phyloP scores from a whole-genome alignment of 1,140 invertebrate genomes.

The Bombus waltoni region DNA sequence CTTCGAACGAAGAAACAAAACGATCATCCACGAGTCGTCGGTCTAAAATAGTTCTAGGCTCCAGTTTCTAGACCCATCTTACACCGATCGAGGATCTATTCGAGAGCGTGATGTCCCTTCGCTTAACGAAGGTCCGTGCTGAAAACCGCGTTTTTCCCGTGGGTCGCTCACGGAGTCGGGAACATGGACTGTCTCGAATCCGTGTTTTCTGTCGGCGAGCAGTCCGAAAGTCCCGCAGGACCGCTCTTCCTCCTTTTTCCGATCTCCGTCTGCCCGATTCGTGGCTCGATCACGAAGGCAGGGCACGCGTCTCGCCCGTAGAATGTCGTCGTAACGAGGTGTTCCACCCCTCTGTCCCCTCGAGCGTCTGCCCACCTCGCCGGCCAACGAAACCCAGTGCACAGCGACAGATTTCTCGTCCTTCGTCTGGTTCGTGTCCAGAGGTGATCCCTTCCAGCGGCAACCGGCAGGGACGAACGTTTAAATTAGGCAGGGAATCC shows the following conservation, averaged over 20 bases:
- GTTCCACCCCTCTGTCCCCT: conserved; percentile 61
- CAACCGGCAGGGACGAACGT: conserved; percentile 73
- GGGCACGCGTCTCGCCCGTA: conserved; percentile 81
- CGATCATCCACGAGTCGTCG: no score
- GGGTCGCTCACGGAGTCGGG: neutral
- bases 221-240: conserved; percentile 40
- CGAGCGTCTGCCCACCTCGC: conserved; percentile 10
- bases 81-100: no score
- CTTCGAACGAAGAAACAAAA: no score
- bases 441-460: conserved; percentile 71
- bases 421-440: conserved; percentile 58
- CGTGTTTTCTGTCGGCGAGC: conserved; percentile 20
- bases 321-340: conserved; percentile 82
- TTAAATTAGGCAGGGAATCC: conserved; percentile 81
- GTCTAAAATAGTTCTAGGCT: no score
- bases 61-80: no score
- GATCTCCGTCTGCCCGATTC: conserved; percentile 38
- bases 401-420: conserved; percentile 41
- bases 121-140: no score
- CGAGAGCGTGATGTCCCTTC: no score
- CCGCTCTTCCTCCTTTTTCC: conserved; percentile 65
- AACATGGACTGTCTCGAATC: conserved; percentile 33
- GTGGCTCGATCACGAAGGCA: conserved; percentile 79
- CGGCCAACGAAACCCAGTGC: conserved; percentile 2
- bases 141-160: conserved; percentile 30